These are phyloP conservation scores for Spheniscus humboldti DNA, from an alignment of 2,797 vertebrate species.

Conservation along the genomic window DNA sequence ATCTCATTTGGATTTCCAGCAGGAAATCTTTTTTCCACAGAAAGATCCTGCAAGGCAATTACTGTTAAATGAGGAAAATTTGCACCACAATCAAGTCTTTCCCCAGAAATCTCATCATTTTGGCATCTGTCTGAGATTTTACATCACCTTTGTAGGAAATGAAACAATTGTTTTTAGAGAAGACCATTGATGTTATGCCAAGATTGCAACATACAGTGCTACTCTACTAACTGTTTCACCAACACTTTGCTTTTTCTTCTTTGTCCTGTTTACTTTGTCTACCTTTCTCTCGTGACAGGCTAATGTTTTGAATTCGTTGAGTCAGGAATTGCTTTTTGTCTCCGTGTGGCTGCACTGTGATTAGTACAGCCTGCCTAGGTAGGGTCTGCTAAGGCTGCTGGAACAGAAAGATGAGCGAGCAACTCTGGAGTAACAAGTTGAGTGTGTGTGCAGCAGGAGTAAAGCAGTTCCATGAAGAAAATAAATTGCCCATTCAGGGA, in stretches of 20 bases:
- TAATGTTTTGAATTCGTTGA: not conserved
- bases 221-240: not conserved
- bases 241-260: not conserved
- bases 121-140: not conserved
- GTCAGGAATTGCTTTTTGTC: not conserved
- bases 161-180: not conserved
- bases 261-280: not conserved
- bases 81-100: conserved; percentile 15
- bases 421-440: not conserved
- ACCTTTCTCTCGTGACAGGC: rapidly evolving
- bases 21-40: conserved; percentile 11
- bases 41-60: conserved; percentile 20
- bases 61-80: conserved; percentile 23
- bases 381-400: not conserved
- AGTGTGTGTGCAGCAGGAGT: not conserved
- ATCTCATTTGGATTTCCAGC: not conserved
- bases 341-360: not conserved
- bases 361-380: not conserved
- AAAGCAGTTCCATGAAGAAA: not conserved
- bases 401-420: not conserved
- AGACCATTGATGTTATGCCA: not conserved
- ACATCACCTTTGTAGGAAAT: not conserved
- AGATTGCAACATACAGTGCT: not conserved
- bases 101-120: not conserved
- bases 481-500: not conserved